phyloP scores from a whole-genome alignment of 2,113 vertebrate species.

The Ancistrus triradiatus region DNA sequence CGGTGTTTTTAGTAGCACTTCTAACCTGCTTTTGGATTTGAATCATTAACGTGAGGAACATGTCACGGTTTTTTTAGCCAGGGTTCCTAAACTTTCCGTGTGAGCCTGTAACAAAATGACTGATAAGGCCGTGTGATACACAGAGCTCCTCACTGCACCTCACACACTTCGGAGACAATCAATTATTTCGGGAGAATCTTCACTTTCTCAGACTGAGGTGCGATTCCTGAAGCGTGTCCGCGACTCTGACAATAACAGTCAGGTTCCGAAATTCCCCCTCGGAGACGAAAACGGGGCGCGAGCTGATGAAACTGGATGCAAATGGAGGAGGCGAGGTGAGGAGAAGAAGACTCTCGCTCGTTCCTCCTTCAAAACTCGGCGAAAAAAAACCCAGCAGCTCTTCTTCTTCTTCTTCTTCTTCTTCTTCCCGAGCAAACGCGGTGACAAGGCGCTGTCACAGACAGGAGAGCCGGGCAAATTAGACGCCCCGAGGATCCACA shows the following conservation, averaged over 20 bases:
- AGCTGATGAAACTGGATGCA: slow-evolving; percentile 73
- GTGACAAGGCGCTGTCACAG: slow-evolving; percentile 57
- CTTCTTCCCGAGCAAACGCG: slow-evolving; percentile 43
- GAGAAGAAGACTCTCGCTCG: slow-evolving; percentile 26
- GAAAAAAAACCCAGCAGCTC: slow-evolving; percentile 42
- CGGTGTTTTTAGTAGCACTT: too few species aligned
- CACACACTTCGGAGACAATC: slow-evolving; percentile 51
- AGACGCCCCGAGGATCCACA: slow-evolving; percentile 29
- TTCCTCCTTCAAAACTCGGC: slow-evolving; percentile 28
- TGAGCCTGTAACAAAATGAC: neutral
- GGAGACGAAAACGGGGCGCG: slow-evolving; percentile 61
- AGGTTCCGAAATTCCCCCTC: slow-evolving; percentile 54
- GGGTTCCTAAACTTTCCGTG: too few species aligned
- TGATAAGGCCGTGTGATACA: neutral
- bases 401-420: slow-evolving; percentile 21
- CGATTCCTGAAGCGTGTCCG: slow-evolving; percentile 66
- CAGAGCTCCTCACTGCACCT: slow-evolving; percentile 53
- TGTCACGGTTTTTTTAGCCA: too few species aligned
- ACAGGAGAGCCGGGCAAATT: slow-evolving; percentile 24
- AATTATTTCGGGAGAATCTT: slow-evolving; percentile 30
- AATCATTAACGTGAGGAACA: too few species aligned
- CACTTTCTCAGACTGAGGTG: slow-evolving; percentile 10
- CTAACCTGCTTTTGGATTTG: too few species aligned
- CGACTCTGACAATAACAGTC: slow-evolving; percentile 67
- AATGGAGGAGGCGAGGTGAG: slow-evolving; percentile 63